Evolutionary conservation across 2,113 vertebrate species (phyloP).

Genomic region (Ancistrus triradiatus): DNA sequence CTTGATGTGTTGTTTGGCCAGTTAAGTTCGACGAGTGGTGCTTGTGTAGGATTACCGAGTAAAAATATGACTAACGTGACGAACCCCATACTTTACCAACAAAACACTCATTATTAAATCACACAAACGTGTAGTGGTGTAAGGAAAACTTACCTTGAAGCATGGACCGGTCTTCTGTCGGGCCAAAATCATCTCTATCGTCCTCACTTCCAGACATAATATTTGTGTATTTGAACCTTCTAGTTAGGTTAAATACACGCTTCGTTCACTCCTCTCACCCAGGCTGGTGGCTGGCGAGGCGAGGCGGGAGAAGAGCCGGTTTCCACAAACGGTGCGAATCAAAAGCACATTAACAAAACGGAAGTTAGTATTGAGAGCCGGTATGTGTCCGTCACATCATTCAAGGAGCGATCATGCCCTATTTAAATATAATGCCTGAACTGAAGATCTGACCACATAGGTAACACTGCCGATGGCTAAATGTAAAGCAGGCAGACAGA

Average conservation of each 20-base stretch:
- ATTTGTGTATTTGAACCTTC: conserved; percentile 15
- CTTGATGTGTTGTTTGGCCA: no score
- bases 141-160: conserved; percentile 64
- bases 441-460: no score
- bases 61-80: no score
- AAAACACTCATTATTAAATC: no score
- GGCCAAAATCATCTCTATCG: conserved; percentile 67
- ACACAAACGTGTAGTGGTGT: no score
- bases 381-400: not conserved
- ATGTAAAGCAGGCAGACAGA: no score
- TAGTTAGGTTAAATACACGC: conserved; percentile 22
- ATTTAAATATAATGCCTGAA: no score
- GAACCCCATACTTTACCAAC: no score
- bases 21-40: no score
- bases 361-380: conserved; percentile 54
- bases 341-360: conserved; percentile 57
- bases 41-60: no score
- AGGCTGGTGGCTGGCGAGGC: conserved; percentile 47
- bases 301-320: conserved; percentile 42
- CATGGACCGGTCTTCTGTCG: conserved; percentile 58
- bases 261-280: conserved; percentile 35
- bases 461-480: no score
- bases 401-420: not conserved
- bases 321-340: conserved; percentile 37
- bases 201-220: conserved; percentile 75